Conservation (phyloP, 2,888 invertebrate species). For the Scaptomyza tumidula region DNA sequence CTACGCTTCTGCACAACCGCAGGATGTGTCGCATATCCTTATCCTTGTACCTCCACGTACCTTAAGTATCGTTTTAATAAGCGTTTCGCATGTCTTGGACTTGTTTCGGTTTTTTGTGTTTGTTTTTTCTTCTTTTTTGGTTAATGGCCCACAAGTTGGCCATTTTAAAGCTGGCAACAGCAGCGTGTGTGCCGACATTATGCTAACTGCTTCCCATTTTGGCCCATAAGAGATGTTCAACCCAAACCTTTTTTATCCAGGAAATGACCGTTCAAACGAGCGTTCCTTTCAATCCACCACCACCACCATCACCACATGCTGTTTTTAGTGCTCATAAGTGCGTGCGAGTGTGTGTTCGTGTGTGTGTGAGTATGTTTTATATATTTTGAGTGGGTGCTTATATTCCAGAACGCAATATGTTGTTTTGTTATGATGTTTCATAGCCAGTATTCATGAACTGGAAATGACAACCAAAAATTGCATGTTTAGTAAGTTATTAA, state of each 20-base stretch:
- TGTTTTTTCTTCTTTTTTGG: slow-evolving; percentile 23
- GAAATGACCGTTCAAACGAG: slow-evolving; percentile 65
- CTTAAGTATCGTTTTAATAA: slow-evolving; percentile 77
- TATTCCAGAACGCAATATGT: slow-evolving; percentile 42
- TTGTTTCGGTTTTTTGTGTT: slow-evolving; percentile 49
- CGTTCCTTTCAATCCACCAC: slow-evolving; percentile 11
- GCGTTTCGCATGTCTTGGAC: slow-evolving; percentile 63
- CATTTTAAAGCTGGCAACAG: slow-evolving; percentile 61
- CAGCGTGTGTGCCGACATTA: slow-evolving; percentile 51
- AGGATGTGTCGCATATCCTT: slow-evolving; percentile 65
- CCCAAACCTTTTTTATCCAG: slow-evolving; percentile 53
- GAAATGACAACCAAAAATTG: slow-evolving; percentile 42
- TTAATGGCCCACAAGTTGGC: slow-evolving; percentile 76
- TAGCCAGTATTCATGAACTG: slow-evolving; percentile 48
- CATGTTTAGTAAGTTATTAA: slow-evolving; percentile 38
- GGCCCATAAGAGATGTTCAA: slow-evolving; percentile 44
- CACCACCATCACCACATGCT: slow-evolving; percentile 16
- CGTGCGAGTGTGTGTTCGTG: slow-evolving; percentile 3
- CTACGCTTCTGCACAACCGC: slow-evolving; percentile 51
- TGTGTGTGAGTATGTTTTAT: slow-evolving; percentile 36
- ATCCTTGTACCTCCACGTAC: neutral
- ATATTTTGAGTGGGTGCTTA: slow-evolving; percentile 45
- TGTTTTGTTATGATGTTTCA: slow-evolving; percentile 25
- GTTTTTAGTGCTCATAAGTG: slow-evolving; percentile 23
- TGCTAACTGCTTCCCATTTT: slow-evolving; percentile 67